A percentile compares a stretch with the other conserved stretches of the same genome.
These are phyloP conservation scores for Lithophane socia DNA, from an alignment of 2,888 invertebrate genomes.

Conservation along the genomic window DNA sequence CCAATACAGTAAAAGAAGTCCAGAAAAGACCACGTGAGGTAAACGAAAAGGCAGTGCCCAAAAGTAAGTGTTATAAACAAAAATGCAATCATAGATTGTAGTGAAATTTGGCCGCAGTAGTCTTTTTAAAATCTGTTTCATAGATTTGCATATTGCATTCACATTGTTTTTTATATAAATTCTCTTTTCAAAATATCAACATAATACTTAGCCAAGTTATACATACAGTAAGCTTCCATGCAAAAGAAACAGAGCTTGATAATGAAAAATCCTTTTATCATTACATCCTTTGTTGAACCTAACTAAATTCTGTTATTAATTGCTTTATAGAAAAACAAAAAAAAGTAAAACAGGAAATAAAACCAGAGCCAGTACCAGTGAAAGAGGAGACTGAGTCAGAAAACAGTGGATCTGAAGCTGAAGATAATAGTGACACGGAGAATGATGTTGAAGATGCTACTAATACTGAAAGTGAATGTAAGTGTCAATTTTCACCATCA, in stretches of 20 bases:
- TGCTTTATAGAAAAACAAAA: conserved; percentile 74
- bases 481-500: conserved; percentile 55
- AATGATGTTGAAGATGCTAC: conserved; percentile 68
- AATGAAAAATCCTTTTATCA: neutral
- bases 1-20: conserved; percentile 48
- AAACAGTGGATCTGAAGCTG: conserved; percentile 62
- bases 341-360: conserved; percentile 69
- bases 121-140: neutral
- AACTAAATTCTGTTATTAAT: neutral
- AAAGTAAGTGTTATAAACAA: conserved; percentile 67
- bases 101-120: no score
- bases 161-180: neutral
- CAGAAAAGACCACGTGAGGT: conserved; percentile 77
- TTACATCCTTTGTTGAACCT: neutral
- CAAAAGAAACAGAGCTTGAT: neutral
- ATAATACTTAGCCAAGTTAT: neutral
- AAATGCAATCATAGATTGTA: no score
- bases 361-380: conserved; percentile 70
- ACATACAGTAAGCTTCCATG: no score
- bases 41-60: conserved; percentile 66
- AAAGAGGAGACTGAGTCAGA: conserved; percentile 73
- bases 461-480: conserved; percentile 77
- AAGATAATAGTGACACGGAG: conserved; percentile 62
- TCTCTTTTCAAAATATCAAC: neutral
- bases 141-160: neutral